Evolutionary conservation across 2,797 vertebrate genomes (phyloP).

Genomic region (Anomalospiza imberbis): DNA sequence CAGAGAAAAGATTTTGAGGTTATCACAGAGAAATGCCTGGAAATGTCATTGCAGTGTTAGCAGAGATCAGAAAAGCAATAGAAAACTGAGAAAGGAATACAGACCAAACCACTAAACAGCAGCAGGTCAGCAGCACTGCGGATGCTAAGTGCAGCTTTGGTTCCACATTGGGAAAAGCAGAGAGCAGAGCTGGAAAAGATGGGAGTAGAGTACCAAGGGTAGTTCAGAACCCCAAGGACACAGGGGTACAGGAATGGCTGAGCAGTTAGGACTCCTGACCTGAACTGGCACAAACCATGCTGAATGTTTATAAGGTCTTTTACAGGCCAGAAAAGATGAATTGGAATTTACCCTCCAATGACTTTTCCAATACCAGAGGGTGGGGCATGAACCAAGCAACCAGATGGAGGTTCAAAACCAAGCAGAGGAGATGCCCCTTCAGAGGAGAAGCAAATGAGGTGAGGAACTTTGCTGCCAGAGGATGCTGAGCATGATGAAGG

Average conservation of each 20-base stretch:
- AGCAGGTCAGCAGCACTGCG: not conserved
- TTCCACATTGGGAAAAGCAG: not conserved
- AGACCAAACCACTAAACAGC: not conserved
- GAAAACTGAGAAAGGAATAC: not conserved
- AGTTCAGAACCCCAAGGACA: not conserved
- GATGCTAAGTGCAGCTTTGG: not conserved
- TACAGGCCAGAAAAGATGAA: not conserved
- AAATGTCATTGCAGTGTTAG: constrained; percentile 21
- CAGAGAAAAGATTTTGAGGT: constrained; percentile 19
- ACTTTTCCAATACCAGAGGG: not conserved
- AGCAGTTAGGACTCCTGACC: not conserved
- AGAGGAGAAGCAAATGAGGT: not conserved
- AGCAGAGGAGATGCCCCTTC: not conserved
- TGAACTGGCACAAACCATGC: not conserved
- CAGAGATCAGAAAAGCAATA: not conserved
- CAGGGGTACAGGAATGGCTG: not conserved
- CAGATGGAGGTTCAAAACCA: not conserved
- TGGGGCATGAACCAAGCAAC: not conserved
- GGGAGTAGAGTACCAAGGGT: not conserved
- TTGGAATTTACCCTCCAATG: not conserved
- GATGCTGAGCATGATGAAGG: not conserved
- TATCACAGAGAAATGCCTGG: constrained; percentile 6
- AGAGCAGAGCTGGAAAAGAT: not conserved
- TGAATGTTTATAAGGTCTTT: not conserved
- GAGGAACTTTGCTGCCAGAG: not conserved